These are phyloP conservation scores for Anoura caudifer DNA, from an alignment of 2,113 vertebrate genomes.

Conservation along the genomic window DNA sequence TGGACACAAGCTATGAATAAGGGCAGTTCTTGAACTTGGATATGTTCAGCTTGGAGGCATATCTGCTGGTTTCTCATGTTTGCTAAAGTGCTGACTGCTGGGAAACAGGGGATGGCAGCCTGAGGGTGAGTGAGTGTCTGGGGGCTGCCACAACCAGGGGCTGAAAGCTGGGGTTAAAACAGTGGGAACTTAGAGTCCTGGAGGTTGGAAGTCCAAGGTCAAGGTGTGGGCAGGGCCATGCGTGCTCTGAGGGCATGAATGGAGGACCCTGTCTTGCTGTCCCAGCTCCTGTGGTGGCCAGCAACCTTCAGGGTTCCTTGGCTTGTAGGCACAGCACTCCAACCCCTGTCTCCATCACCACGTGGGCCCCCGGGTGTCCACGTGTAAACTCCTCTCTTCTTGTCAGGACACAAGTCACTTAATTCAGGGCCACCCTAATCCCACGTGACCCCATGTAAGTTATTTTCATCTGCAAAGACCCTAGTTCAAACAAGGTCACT, in stretches of 20 bases:
- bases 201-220: background rate
- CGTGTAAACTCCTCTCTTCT: background rate
- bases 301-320: rapidly evolving
- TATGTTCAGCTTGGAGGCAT: background rate
- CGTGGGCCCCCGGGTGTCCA: rapidly evolving
- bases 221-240: background rate
- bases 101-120: background rate
- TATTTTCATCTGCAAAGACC: background rate
- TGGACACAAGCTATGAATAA: background rate
- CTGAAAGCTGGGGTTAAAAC: too few species aligned
- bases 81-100: background rate
- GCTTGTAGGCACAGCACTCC: rapidly evolving
- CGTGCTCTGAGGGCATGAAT: background rate
- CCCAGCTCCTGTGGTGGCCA: too few species aligned
- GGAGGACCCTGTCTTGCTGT: rapidly evolving
- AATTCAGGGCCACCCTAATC: background rate
- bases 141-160: background rate
- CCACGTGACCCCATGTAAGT: background rate
- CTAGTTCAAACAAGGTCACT: background rate
- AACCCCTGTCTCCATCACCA: background rate
- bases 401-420: background rate
- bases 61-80: background rate
- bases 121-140: background rate
- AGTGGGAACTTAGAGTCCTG: background rate
- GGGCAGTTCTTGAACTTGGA: background rate